These are phyloP conservation scores for Dioctria linearis DNA, from an alignment of 2,888 invertebrate species.

Conservation along the genomic window DNA sequence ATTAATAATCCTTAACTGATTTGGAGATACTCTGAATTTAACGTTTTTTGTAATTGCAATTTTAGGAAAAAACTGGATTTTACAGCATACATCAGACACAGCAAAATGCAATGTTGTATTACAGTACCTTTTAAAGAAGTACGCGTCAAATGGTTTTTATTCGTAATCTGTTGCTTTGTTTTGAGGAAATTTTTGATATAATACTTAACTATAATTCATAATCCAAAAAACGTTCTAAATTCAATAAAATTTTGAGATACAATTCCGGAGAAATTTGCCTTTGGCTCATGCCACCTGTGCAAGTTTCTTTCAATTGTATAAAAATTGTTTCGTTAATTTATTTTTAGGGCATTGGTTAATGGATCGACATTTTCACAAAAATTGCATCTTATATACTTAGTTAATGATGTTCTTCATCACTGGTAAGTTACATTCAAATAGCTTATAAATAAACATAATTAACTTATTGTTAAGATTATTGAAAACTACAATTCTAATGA, in stretches of 20 bases:
- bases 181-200: constrained; percentile 56
- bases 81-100: constrained; percentile 87
- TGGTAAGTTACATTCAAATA: constrained; percentile 78
- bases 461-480: too few species aligned
- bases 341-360: constrained; percentile 74
- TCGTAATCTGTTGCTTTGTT: constrained; percentile 59
- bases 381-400: constrained; percentile 97
- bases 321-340: constrained; percentile 71
- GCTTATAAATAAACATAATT: not conserved
- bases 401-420: constrained; percentile 98
- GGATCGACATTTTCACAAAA: constrained; percentile 89
- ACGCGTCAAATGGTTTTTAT: constrained; percentile 67
- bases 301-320: constrained; percentile 45
- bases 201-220: constrained; percentile 9
- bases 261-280: constrained; percentile 29
- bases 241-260: constrained; percentile 22
- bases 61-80: constrained; percentile 95
- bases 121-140: constrained; percentile 92
- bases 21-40: constrained; percentile 64
- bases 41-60: constrained; percentile 72
- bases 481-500: not conserved
- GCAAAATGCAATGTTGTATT: constrained; percentile 90
- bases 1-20: constrained; percentile 53
- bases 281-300: constrained; percentile 41
- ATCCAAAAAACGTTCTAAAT: constrained; percentile 29